A percentile compares a stretch with the other conserved stretches of the same genome.
Conservation (phyloP, 1,140 invertebrate species). For the Dendroctonus valens region DNA sequence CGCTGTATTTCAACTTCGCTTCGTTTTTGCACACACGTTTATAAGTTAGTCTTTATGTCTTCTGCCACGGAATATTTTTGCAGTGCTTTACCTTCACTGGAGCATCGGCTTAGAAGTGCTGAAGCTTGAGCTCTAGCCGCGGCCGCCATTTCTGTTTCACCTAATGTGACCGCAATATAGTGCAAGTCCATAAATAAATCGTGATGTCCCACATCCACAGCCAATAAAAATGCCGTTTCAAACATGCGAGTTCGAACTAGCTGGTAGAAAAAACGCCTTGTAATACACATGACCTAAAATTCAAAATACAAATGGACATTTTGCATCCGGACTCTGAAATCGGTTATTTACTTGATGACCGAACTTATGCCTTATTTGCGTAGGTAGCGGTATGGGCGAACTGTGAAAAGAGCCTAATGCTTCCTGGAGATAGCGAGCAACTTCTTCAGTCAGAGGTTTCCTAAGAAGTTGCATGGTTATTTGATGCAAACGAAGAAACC, state of each 20-base stretch:
- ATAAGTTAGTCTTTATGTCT: too few species aligned
- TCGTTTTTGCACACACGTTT: too few species aligned
- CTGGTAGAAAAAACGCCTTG: conserved; percentile 76
- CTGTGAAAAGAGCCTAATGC: conserved; percentile 71
- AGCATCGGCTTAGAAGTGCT: conserved; percentile 60
- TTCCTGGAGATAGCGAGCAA: conserved; percentile 65
- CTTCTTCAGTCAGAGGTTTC: conserved; percentile 62
- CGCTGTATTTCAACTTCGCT: too few species aligned
- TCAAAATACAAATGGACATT: conserved; percentile 57
- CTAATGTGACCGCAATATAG: conserved; percentile 69
- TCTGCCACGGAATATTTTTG: too few species aligned
- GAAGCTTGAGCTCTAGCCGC: conserved; percentile 74
- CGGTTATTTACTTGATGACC: conserved; percentile 38
- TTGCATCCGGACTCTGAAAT: not conserved
- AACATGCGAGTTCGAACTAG: conserved; percentile 73
- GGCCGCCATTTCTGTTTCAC: conserved; percentile 67
- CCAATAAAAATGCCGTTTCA: conserved; percentile 83
- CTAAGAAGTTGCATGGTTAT: conserved; percentile 71
- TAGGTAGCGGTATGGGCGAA: conserved; percentile 61
- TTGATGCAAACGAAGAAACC: conserved; percentile 64
- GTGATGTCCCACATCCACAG: conserved; percentile 78
- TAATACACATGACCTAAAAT: conserved; percentile 68
- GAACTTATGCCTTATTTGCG: conserved; percentile 60
- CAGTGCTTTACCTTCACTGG: conserved; percentile 52
- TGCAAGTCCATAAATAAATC: conserved; percentile 84